phyloP scores from a whole-genome alignment of 2,888 invertebrate species.

The Cephonodes hylas region DNA sequence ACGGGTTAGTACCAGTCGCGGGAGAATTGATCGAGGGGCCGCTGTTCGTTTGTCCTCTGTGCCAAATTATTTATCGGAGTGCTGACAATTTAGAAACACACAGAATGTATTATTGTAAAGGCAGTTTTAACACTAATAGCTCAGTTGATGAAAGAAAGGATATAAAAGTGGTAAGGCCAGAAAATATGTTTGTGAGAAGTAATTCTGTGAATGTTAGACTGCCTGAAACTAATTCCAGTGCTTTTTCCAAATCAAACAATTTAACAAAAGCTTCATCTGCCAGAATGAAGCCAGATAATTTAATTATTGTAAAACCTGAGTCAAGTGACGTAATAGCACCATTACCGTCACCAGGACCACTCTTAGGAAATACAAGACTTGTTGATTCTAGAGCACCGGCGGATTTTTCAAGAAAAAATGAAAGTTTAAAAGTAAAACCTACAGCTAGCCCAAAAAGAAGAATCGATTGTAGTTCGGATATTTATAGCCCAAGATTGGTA shows the following conservation, averaged over 20 bases:
- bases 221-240: slow-evolving; percentile 75
- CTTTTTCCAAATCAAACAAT: slow-evolving; percentile 53
- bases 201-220: slow-evolving; percentile 81
- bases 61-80: slow-evolving; percentile 89
- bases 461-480: slow-evolving; percentile 63
- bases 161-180: slow-evolving; percentile 56
- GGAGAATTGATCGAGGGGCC: slow-evolving; percentile 82
- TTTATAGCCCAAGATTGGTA: slow-evolving; percentile 62
- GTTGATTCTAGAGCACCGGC: slow-evolving; percentile 82
- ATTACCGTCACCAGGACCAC: slow-evolving; percentile 90
- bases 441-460: slow-evolving; percentile 68
- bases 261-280: slow-evolving; percentile 60
- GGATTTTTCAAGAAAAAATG: slow-evolving; percentile 69
- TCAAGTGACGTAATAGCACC: slow-evolving; percentile 81
- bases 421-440: slow-evolving; percentile 57
- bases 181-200: slow-evolving; percentile 79
- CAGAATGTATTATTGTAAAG: slow-evolving; percentile 90
- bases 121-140: slow-evolving; percentile 58
- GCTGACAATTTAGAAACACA: slow-evolving; percentile 91
- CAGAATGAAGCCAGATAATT: slow-evolving; percentile 79
- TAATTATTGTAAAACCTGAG: slow-evolving; percentile 76
- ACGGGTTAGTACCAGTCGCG: slow-evolving; percentile 64
- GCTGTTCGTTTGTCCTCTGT: slow-evolving; percentile 87
- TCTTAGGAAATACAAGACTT: slow-evolving; percentile 90
- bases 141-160: slow-evolving; percentile 56